A percentile compares a stretch with the other conserved stretches of the same genome.
Evolutionary conservation across 2,113 vertebrate species (phyloP).

Genomic region (Chloroceryle aenea): DNA sequence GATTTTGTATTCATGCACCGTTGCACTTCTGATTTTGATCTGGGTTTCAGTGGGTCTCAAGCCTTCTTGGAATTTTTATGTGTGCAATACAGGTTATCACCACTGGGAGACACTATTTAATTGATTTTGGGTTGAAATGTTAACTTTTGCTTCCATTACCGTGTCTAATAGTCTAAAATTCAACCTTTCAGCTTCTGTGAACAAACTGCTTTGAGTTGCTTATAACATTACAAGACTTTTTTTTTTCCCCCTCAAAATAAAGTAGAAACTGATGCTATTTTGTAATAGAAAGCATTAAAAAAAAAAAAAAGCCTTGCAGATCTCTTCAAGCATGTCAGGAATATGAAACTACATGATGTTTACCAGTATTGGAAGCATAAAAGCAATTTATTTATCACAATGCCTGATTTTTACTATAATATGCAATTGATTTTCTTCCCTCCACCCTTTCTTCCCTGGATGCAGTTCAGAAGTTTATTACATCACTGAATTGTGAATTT

Average conservation of each 20-base stretch:
- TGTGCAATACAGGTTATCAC: neutral
- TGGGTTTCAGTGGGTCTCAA: neutral
- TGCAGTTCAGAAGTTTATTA: neutral
- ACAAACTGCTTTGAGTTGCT: neutral
- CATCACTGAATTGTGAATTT: neutral
- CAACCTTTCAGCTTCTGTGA: neutral
- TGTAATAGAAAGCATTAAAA: neutral
- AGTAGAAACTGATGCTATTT: neutral
- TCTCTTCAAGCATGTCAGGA: neutral
- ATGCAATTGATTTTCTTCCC: neutral
- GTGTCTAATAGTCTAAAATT: neutral
- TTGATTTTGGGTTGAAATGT: neutral
- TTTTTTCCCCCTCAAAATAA: slow-evolving; percentile 13
- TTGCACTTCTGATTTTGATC: neutral
- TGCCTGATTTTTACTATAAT: neutral
- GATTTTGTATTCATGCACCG: fast-evolving
- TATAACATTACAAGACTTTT: neutral
- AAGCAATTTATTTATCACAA: neutral
- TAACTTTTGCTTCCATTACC: neutral
- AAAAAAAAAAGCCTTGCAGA: neutral
- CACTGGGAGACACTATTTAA: slow-evolving; percentile 56
- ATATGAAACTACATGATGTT: slow-evolving; percentile 2
- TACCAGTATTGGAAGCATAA: slow-evolving; percentile 15
- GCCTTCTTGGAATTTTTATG: neutral
- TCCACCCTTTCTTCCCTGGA: neutral